phyloP scores from a whole-genome alignment of 1,140 invertebrate genomes.

The Bombus superbus region DNA sequence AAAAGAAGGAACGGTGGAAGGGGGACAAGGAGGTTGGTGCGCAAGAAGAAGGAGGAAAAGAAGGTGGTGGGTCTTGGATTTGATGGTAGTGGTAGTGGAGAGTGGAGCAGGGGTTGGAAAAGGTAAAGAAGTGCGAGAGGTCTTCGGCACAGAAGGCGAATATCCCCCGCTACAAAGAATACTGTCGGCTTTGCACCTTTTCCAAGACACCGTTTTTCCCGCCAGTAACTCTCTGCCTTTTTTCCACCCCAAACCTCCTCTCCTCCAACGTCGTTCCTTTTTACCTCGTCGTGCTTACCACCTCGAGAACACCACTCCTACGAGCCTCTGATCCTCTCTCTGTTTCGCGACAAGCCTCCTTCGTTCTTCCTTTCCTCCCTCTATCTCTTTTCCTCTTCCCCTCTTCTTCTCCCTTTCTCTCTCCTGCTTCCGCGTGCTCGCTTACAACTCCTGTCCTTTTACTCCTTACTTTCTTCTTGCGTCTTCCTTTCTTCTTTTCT shows the following conservation, averaged over 20 bases:
- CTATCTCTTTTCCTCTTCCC: neutral
- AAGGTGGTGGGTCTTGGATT: neutral
- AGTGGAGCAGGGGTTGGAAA: slow-evolving; percentile 40
- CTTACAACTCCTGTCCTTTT: neutral
- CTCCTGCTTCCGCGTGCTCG: neutral
- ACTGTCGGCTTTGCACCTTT: slow-evolving; percentile 82
- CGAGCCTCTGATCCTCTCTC: slow-evolving; percentile 48
- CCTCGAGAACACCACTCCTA: slow-evolving; percentile 35
- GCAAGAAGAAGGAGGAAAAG: neutral
- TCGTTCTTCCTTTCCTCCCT: slow-evolving; percentile 11
- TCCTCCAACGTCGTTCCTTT: slow-evolving; percentile 17
- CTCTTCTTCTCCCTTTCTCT: too few species aligned
- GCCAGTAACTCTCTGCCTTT: slow-evolving; percentile 58
- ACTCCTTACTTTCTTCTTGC: slow-evolving; percentile 8
- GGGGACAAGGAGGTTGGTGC: neutral
- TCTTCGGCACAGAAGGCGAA: slow-evolving; percentile 72
- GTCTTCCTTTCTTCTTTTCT: neutral
- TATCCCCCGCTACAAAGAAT: slow-evolving; percentile 79
- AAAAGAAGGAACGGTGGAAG: slow-evolving; percentile 60
- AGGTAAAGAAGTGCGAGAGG: slow-evolving; percentile 79
- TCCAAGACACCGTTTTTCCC: slow-evolving; percentile 78
- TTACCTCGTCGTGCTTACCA: slow-evolving; percentile 41
- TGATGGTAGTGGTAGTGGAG: neutral
- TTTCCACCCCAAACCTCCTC: neutral
- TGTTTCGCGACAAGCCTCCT: slow-evolving; percentile 47